phyloP scores from a whole-genome alignment of 2,888 invertebrate species.

The Spodoptera exigua region DNA sequence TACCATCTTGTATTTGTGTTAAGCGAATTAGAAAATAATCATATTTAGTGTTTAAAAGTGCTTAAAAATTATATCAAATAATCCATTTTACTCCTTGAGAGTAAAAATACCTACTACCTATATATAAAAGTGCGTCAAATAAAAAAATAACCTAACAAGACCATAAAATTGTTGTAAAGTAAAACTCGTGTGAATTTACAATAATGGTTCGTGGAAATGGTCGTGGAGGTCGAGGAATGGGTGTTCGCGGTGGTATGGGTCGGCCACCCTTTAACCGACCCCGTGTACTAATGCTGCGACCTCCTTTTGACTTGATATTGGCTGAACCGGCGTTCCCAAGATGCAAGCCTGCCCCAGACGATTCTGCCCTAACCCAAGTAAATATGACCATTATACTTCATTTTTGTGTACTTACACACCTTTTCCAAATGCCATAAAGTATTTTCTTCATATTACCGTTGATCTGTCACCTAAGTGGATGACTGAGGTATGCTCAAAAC shows the following conservation, averaged over 20 bases:
- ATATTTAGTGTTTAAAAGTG: too few species aligned
- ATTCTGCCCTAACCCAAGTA: constrained; percentile 95
- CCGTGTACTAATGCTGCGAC: constrained; percentile 88
- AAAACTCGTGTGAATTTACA: not conserved
- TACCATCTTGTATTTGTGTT: constrained; percentile 28
- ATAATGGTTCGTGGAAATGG: constrained; percentile 92
- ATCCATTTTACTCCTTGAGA: too few species aligned
- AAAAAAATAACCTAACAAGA: constrained; percentile 39
- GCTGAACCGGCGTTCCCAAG: constrained; percentile 97
- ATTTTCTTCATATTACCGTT: too few species aligned
- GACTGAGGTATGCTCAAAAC: too few species aligned
- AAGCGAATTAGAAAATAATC: not conserved
- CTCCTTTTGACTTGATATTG: constrained; percentile 95
- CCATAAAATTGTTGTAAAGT: not conserved
- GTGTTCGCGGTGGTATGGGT: constrained; percentile 90
- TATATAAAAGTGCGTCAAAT: not conserved
- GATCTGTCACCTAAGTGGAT: too few species aligned
- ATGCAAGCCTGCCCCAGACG: constrained; percentile 94
- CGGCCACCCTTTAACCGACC: constrained; percentile 84
- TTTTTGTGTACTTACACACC: too few species aligned
- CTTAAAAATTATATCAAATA: too few species aligned
- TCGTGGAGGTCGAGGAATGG: constrained; percentile 91
- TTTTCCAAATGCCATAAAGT: too few species aligned
- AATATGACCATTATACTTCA: constrained; percentile 9
- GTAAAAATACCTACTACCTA: too few species aligned